Base-by-base conservation (phyloP, 2,888 invertebrate genomes). In the Punctoribates punctum region DNA sequence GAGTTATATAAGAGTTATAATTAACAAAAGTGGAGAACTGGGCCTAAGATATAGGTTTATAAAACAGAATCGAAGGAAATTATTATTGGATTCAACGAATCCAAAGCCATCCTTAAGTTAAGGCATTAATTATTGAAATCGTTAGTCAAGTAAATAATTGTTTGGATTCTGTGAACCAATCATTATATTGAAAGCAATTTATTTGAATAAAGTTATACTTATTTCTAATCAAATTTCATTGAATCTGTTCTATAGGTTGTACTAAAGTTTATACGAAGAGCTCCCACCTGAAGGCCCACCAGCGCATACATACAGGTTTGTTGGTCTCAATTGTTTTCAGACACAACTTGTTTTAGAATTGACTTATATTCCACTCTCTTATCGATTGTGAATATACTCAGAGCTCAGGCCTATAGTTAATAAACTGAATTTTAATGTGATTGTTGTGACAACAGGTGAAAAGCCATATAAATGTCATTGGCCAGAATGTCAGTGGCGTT, bases 221-320 rank as follows among this genome's bases (percentile, higher is more conserved):
- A 29, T 38, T 65, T 27, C 29, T 34, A 73, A 25, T 72, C 38
- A 25, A 46, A 42, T 27, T 42, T 13, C 74, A 38, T 38, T 74
- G 8, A 38, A 46, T 46, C 17, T 23, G n/a, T 27, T 17, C 34
- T 38, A 20, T 34, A 57, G 96, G 94, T 84, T 96, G 96, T 87
- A 89, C 92, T 82, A 96, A 96, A 88, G 96, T 96, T 80, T 96
- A 96, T 86, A 96, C 96, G 81, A 96, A 96, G 88, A 96, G 96
- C 87, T 96, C 96, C 82, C 96, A 96, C 86, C 88, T 96, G 81
- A 96, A 96, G 87, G 96, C 96, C 80, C 96, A 96, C 86, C 96
- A 96, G 86, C 89, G 96, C 85, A 96, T 96, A 86, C 96, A 96
- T 84, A 96, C 96, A 87, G 96, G 96, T 94, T 88, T 88, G 86